These are phyloP conservation scores for Aleiodes alternator DNA, from an alignment of 2,888 invertebrate species.

Conservation along the genomic window DNA sequence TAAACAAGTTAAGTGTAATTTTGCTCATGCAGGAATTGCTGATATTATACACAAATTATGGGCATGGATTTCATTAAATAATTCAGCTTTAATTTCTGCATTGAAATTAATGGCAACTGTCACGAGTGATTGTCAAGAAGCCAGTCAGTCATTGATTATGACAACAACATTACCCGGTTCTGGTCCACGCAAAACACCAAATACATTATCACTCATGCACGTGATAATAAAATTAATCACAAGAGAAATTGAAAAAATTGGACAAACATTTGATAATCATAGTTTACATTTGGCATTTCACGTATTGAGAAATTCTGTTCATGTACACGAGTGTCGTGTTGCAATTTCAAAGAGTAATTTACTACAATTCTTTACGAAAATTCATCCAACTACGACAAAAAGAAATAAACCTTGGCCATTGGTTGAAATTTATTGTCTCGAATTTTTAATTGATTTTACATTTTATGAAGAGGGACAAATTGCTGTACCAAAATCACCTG, in stretches of 20 bases:
- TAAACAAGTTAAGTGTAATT: conserved; percentile 77
- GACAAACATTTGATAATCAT: conserved; percentile 74
- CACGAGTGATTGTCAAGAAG: conserved; percentile 80
- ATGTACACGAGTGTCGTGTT: conserved; percentile 80
- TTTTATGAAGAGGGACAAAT: conserved; percentile 78
- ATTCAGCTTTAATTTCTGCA: conserved; percentile 77
- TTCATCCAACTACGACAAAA: conserved; percentile 78
- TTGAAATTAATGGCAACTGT: conserved; percentile 80
- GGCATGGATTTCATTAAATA: conserved; percentile 82
- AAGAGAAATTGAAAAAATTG: conserved; percentile 77
- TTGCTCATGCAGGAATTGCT: conserved; percentile 78
- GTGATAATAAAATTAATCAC: conserved; percentile 75
- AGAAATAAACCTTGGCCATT: conserved; percentile 77
- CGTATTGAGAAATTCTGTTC: conserved; percentile 77
- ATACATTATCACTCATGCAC: conserved; percentile 77
- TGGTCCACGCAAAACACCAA: conserved; percentile 76
- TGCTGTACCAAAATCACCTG: conserved; percentile 75
- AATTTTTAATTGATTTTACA: conserved; percentile 77
- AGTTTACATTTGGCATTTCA: conserved; percentile 76
- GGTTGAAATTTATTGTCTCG: conserved; percentile 77
- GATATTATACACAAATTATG: conserved; percentile 81
- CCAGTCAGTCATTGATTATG: conserved; percentile 76
- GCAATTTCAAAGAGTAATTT: conserved; percentile 79
- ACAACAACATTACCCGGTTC: conserved; percentile 77
- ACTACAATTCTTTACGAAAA: conserved; percentile 74